These are phyloP conservation scores for Heliconius sara DNA, from an alignment of 2,888 invertebrate genomes.

Conservation along the genomic window DNA sequence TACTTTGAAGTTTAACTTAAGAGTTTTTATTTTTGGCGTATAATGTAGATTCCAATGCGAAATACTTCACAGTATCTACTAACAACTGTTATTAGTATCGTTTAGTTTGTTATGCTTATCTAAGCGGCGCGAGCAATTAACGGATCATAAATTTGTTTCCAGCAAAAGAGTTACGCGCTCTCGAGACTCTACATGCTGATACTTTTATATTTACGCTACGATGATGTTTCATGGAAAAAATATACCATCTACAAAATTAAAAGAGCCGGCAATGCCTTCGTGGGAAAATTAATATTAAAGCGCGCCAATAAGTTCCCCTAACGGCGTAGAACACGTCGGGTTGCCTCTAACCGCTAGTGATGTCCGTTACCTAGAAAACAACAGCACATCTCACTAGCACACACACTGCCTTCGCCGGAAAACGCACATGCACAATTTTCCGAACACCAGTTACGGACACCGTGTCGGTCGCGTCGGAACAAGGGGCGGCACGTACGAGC, in stretches of 20 bases:
- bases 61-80: constrained; percentile 33
- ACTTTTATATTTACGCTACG: constrained; percentile 48
- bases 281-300: constrained; percentile 65
- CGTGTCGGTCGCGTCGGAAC: constrained; percentile 80
- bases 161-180: constrained; percentile 61
- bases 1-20: neutral
- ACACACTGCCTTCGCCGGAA: constrained; percentile 82
- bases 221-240: constrained; percentile 21
- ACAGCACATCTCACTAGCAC: constrained; percentile 83
- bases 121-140: constrained; percentile 75
- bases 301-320: constrained; percentile 46
- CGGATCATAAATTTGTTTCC: constrained; percentile 70
- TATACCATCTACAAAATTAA: constrained; percentile 34
- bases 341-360: constrained; percentile 72
- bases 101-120: constrained; percentile 71
- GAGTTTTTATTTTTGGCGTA: neutral
- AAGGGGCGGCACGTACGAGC: constrained; percentile 76
- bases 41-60: constrained; percentile 18
- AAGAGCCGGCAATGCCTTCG: constrained; percentile 44
- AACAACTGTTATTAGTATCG: constrained; percentile 39
- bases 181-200: constrained; percentile 52
- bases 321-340: constrained; percentile 64
- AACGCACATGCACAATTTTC: constrained; percentile 85
- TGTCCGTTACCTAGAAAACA: constrained; percentile 82
- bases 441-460: constrained; percentile 82